A percentile compares a stretch with the other conserved stretches of the same genome.
Conservation (phyloP, 2,113 vertebrate species). For the Clarias magur region DNA sequence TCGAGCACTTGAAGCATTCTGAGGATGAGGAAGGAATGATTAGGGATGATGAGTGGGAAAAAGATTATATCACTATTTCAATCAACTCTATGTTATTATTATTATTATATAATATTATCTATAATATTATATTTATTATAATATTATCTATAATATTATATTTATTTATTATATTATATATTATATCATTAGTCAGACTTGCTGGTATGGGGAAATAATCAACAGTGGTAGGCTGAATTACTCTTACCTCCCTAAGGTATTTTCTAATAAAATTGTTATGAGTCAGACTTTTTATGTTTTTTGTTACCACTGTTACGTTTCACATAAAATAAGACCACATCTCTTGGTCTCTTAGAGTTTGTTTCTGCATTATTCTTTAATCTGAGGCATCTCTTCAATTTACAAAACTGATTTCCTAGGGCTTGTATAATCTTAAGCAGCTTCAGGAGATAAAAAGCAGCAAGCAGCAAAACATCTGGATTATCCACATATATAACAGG, state of each 20-base stretch:
- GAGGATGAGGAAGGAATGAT: conserved; percentile 19
- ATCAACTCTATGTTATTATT: not conserved
- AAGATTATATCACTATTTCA: not conserved
- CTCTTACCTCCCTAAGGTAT: not conserved
- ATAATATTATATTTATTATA: not conserved
- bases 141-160: too few species aligned
- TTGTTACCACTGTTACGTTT: too few species aligned
- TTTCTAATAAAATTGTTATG: not conserved
- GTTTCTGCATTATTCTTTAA: not conserved
- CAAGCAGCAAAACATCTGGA: not conserved
- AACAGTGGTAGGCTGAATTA: not conserved
- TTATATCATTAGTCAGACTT: not conserved
- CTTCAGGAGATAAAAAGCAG: not conserved
- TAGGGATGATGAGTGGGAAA: not conserved
- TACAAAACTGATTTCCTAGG: not conserved
- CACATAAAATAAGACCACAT: not conserved
- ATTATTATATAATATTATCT: not conserved
- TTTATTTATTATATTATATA: too few species aligned
- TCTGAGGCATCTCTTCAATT: not conserved
- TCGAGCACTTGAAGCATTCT: conserved; percentile 90
- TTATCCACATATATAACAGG: not conserved
- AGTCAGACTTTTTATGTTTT: not conserved
- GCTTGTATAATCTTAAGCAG: not conserved
- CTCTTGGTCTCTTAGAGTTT: too few species aligned
- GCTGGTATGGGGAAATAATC: not conserved